Evolutionary conservation across 2,797 vertebrate species (phyloP).

Genomic region (Sitta carolinensis): DNA sequence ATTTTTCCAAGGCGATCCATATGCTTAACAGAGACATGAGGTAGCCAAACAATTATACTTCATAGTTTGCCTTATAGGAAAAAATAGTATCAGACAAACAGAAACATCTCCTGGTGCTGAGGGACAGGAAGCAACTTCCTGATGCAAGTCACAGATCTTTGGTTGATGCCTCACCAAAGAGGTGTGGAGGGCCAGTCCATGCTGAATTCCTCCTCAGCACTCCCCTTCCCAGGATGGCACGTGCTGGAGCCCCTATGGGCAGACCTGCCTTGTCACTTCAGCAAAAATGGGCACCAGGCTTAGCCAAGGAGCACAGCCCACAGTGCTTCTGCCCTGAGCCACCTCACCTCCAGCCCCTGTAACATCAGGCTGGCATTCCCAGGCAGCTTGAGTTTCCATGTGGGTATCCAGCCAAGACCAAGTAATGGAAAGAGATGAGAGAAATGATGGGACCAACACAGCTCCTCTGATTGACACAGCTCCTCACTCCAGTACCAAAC

Average conservation of each 20-base stretch:
- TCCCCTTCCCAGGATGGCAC: neutral
- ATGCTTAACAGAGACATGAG: neutral
- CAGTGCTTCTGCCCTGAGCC: neutral
- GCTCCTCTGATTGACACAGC: neutral
- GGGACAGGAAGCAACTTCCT: neutral
- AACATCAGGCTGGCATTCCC: accelerated
- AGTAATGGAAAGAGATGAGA: neutral
- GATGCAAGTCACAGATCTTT: neutral
- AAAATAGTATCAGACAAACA: neutral
- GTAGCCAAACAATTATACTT: neutral
- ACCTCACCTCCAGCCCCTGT: neutral
- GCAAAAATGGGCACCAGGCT: neutral
- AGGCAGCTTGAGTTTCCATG: neutral
- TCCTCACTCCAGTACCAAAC: neutral
- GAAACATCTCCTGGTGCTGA: neutral
- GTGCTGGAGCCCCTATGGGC: accelerated
- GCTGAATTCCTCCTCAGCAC: accelerated
- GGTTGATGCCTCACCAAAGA: neutral
- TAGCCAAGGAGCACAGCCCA: neutral
- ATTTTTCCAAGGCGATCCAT: neutral
- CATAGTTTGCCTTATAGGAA: neutral
- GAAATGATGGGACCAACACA: accelerated
- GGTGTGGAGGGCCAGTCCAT: neutral
- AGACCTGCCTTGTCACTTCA: neutral
- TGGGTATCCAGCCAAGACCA: neutral